phyloP scores from a whole-genome alignment of 2,797 vertebrate species.

The Dallia pectoralis region DNA sequence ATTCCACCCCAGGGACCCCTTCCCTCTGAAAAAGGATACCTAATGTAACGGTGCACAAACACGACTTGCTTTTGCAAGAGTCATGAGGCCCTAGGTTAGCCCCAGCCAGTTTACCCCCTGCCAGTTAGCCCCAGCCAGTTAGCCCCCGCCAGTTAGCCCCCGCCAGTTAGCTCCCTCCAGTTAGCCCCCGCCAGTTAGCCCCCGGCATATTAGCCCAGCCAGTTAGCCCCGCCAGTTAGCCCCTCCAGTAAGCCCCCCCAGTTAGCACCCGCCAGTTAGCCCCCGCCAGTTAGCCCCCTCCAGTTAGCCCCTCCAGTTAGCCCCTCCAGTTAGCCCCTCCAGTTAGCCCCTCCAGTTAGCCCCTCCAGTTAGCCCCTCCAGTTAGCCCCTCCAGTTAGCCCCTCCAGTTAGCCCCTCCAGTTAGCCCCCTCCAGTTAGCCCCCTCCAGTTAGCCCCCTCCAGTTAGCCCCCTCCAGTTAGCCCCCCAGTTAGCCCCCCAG shows the following conservation, averaged over 20 bases:
- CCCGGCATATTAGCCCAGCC: too few species aligned
- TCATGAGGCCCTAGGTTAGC: constrained; percentile 84
- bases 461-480: too few species aligned
- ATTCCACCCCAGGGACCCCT: constrained; percentile 95
- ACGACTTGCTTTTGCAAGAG: constrained; percentile 94
- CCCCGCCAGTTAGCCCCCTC: too few species aligned
- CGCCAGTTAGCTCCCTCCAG: constrained; percentile 26
- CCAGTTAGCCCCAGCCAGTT: constrained; percentile 25
- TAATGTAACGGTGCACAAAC: constrained; percentile 96
- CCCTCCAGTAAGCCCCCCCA: background rate
- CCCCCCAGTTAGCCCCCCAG: too few species aligned
- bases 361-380: constrained; percentile 43
- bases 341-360: background rate
- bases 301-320: constrained; percentile 27
- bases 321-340: background rate
- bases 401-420: too few species aligned
- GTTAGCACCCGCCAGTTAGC: constrained; percentile 48
- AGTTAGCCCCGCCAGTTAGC: background rate
- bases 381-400: too few species aligned
- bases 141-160: constrained; percentile 44
- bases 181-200: constrained; percentile 45
- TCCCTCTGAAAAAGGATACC: constrained; percentile 98
- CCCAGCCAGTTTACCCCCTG: constrained; percentile 67
- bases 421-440: too few species aligned
- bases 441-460: too few species aligned